Percentiles rank a stretch among this genome's conserved stretches.
Conservation (phyloP, 2,797 vertebrate species). For the Tokudaia tokunoshimensis region DNA sequence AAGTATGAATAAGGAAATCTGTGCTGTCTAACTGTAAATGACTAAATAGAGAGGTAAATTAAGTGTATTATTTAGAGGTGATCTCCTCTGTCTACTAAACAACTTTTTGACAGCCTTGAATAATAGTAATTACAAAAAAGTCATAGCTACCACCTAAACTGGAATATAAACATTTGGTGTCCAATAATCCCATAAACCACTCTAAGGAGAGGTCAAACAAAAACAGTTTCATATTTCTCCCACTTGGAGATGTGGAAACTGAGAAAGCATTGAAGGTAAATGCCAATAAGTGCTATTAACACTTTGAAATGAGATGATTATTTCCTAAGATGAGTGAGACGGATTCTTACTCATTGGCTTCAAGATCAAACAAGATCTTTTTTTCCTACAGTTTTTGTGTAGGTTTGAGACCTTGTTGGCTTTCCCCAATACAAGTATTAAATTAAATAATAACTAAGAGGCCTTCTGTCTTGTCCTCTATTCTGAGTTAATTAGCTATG, state of each 20-base stretch:
- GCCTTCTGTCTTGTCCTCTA: background rate
- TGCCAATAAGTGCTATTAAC: background rate
- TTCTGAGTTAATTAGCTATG: background rate
- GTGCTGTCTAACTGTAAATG: background rate
- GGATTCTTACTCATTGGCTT: background rate
- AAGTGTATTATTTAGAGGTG: background rate
- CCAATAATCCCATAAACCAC: background rate
- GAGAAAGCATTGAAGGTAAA: background rate
- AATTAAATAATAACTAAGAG: background rate
- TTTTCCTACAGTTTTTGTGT: background rate
- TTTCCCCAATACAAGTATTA: background rate
- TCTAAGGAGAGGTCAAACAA: background rate
- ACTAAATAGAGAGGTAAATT: fast-evolving
- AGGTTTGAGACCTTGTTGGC: background rate
- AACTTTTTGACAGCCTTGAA: background rate
- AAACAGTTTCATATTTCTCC: background rate
- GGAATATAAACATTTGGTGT: background rate
- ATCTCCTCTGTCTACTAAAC: background rate
- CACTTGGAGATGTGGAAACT: too few relatives aligned
- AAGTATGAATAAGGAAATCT: background rate
- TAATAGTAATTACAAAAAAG: background rate
- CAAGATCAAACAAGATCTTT: background rate
- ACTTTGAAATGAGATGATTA: too few relatives aligned
- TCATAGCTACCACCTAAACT: background rate
- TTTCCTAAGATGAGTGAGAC: too few relatives aligned